Conservation (phyloP, 2,113 vertebrate species). For the Pollachius pollachius region DNA sequence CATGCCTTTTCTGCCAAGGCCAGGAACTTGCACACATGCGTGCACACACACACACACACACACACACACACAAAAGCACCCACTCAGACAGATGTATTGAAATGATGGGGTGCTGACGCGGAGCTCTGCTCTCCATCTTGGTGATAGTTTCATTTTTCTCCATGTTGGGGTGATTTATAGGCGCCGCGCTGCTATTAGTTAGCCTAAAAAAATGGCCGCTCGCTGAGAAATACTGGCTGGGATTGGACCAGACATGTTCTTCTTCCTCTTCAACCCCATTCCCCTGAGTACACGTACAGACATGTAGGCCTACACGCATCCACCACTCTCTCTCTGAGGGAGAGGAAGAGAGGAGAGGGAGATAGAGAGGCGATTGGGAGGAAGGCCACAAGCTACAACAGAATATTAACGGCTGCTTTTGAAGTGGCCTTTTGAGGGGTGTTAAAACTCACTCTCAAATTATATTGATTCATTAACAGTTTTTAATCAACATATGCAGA, state of each 20-base stretch:
- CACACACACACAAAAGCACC: slow-evolving; percentile 25
- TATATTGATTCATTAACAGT: too few species aligned
- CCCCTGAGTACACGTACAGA: background rate
- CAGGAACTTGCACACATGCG: too few species aligned
- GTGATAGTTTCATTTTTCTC: slow-evolving; percentile 64
- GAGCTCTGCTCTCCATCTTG: slow-evolving; percentile 53
- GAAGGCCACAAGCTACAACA: background rate
- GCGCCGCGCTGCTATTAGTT: slow-evolving; percentile 57
- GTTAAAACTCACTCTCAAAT: too few species aligned
- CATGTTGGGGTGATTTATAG: slow-evolving; percentile 57
- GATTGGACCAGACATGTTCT: slow-evolving; percentile 48
- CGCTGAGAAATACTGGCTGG: slow-evolving; percentile 49
- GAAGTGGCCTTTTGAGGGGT: too few species aligned
- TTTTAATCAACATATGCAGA: too few species aligned
- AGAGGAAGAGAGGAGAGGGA: slow-evolving; percentile 7
- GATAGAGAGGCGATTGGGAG: background rate
- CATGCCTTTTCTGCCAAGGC: too few species aligned
- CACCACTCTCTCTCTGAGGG: background rate
- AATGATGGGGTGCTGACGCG: slow-evolving; percentile 42
- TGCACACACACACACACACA: slow-evolving; percentile 12
- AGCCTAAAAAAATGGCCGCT: slow-evolving; percentile 47
- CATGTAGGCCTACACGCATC: slow-evolving; percentile 15
- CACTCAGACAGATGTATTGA: slow-evolving; percentile 39
- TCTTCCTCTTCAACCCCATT: slow-evolving; percentile 22
- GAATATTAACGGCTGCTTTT: too few species aligned